Conservation (phyloP, 2,113 vertebrate species). For the Vireo altiloquus region DNA sequence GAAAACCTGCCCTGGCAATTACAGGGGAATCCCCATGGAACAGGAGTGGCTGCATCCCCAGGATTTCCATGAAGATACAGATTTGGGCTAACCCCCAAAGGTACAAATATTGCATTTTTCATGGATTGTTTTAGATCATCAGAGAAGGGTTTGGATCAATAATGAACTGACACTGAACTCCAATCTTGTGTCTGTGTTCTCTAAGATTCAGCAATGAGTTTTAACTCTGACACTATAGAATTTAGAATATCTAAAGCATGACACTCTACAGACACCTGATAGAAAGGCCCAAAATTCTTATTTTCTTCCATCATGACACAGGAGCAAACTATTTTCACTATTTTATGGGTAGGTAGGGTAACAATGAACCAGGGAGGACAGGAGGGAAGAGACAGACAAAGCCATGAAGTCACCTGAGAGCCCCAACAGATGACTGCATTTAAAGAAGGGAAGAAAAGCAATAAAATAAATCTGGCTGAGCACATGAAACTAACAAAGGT, state of each 20-base stretch:
- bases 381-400: neutral
- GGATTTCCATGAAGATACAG: accelerated
- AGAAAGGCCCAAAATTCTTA: neutral
- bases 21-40: neutral
- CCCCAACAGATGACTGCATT: neutral
- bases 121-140: neutral
- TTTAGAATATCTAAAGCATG: accelerated
- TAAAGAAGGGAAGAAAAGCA: neutral
- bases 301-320: neutral
- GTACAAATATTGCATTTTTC: neutral
- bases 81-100: neutral
- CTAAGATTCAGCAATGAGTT: neutral
- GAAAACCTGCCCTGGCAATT: neutral
- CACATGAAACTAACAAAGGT: neutral
- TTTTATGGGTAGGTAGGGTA: neutral
- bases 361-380: neutral
- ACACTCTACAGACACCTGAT: neutral
- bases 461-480: neutral
- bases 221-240: neutral
- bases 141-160: neutral
- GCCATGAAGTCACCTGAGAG: neutral
- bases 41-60: neutral
- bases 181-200: neutral
- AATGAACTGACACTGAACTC: neutral
- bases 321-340: neutral